Evolutionary conservation across 1,140 invertebrate species (phyloP), one percentile per base, ranked within the genome.

Genomic region (Leptinotarsa undecemlineata): DNA sequence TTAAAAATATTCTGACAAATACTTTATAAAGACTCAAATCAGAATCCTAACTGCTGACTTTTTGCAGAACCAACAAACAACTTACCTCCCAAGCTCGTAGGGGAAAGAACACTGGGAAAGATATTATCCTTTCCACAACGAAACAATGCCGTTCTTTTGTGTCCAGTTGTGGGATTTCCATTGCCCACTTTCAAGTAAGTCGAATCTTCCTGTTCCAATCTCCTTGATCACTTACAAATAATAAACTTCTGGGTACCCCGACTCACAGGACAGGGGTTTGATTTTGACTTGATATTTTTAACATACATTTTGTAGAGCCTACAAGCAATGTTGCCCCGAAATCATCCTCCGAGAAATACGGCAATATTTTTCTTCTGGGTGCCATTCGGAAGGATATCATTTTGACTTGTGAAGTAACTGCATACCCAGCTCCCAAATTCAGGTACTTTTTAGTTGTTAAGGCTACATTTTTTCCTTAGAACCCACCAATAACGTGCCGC

Each of bases 81-180:
- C 83, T 84, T 88, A 76, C 81, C 86, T 48, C 87, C 90, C 57
- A 87, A 87, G 81, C 74, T 86, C 61, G 81, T 87, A 48, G 87
- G 87, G 21, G 85, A 85, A 79, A 83, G 77, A 79, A 85, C 82
- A 67, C 79, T 84, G 63, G 84, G 85, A 79, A 86, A 82, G 81
- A 83, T 86, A 74, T 87, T 91, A 71, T 90, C 90, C 82, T 88
- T 90, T 68, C 73, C 74, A 68, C 60, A 78, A 77, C 70, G 81
- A 60, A 72, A 77, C 5, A 81, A 79, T 70, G 77, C 83, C 71
- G 79, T 80, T 60, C 69, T 86, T 76, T 85, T 85, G 76, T 90
- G 85, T 84, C 87, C 89, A 73, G 91, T 91, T 66, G 91, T 93
- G 86, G 91, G 91, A 80, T 92, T 88, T 86, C 92, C 92, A 72